These are phyloP conservation scores for Hippocampus zosterae DNA, from an alignment of 2,113 vertebrate species.

Conservation along the genomic window DNA sequence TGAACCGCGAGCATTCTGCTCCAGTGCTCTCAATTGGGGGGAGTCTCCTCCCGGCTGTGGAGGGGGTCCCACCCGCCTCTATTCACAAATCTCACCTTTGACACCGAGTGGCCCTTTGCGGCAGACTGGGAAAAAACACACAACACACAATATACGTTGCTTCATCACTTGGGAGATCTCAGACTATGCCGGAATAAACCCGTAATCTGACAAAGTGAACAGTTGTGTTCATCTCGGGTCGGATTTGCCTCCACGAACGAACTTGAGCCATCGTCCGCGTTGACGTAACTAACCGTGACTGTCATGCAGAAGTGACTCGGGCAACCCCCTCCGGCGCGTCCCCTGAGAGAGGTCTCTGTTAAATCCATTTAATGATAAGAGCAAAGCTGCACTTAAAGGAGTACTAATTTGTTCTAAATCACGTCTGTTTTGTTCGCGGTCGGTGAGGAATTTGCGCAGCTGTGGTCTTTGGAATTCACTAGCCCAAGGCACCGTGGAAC, in stretches of 20 bases:
- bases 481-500: slow-evolving; percentile 9
- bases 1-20: slow-evolving; percentile 51
- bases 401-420: slow-evolving; percentile 53
- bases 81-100: slow-evolving; percentile 69
- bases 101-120: slow-evolving; percentile 47
- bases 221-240: not conserved
- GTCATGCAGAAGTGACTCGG: slow-evolving; percentile 26
- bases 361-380: slow-evolving; percentile 51
- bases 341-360: slow-evolving; percentile 28
- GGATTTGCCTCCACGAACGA: not conserved
- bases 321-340: slow-evolving; percentile 17
- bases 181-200: slow-evolving; percentile 9
- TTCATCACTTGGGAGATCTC: slow-evolving; percentile 15
- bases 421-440: slow-evolving; percentile 24
- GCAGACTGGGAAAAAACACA: slow-evolving; percentile 56
- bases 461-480: slow-evolving; percentile 34
- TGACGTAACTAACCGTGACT: slow-evolving; percentile 14
- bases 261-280: slow-evolving; percentile 2
- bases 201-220: not conserved
- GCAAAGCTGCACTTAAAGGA: slow-evolving; percentile 37
- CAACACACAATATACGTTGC: slow-evolving; percentile 45
- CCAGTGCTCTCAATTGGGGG: slow-evolving; percentile 41
- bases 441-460: slow-evolving; percentile 46
- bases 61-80: slow-evolving; percentile 42
- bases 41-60: slow-evolving; percentile 37